These are phyloP conservation scores for Spinibarbus caldwelli DNA, from an alignment of 2,797 vertebrate species.

Conservation along the genomic window DNA sequence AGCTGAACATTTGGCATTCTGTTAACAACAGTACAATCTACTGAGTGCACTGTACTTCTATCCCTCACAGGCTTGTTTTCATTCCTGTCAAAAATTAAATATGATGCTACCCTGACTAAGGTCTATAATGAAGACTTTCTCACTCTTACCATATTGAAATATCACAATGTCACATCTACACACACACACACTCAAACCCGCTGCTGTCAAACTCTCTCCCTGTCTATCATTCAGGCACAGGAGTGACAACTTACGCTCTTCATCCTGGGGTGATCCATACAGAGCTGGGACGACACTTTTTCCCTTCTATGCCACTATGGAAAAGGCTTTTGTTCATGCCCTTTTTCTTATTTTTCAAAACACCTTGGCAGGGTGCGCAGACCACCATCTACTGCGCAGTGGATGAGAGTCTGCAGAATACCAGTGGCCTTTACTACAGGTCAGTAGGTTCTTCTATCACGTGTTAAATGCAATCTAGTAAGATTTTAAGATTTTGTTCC, in stretches of 20 bases:
- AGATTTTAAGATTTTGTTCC: no score
- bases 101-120: no score
- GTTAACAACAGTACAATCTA: no score
- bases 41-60: no score
- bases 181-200: background rate
- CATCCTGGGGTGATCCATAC: slow-evolving; percentile 78
- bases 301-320: slow-evolving; percentile 65
- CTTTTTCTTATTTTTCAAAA: slow-evolving; percentile 67
- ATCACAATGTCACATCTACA: background rate
- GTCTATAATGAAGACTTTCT: background rate
- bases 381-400: slow-evolving; percentile 80
- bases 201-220: background rate
- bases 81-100: no score
- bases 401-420: slow-evolving; percentile 71
- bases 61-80: no score
- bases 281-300: slow-evolving; percentile 71
- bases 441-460: slow-evolving; percentile 43
- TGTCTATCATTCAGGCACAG: slow-evolving; percentile 20
- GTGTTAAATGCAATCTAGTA: background rate
- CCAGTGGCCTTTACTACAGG: slow-evolving; percentile 80
- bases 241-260: slow-evolving; percentile 73
- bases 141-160: background rate
- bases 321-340: slow-evolving; percentile 54
- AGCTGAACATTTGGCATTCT: no score
- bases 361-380: slow-evolving; percentile 75